Conservation (phyloP, 2,888 invertebrate species). For the Rotaria socialis region DNA sequence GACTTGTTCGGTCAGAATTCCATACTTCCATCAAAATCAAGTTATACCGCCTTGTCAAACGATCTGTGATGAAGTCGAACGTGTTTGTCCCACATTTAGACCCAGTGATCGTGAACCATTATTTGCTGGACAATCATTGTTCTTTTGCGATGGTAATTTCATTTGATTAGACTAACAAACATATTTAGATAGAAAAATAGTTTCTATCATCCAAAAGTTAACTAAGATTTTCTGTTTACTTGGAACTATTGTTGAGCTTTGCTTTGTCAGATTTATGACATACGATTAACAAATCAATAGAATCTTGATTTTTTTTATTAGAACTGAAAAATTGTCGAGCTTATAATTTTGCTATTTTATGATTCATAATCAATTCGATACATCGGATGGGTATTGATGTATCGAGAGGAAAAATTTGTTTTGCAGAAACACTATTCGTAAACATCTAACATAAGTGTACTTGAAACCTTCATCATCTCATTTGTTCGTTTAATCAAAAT, state of each 20-base stretch:
- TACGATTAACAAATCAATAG: not conserved
- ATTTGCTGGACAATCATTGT: slow-evolving; percentile 33
- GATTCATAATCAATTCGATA: not conserved
- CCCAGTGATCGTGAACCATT: slow-evolving; percentile 21
- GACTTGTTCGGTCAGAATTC: slow-evolving; percentile 12
- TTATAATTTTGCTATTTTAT: not conserved
- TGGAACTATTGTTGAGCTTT: not conserved
- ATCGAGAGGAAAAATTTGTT: not conserved
- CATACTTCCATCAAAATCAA: not conserved
- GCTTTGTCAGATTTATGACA: not conserved
- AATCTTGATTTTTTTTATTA: not conserved
- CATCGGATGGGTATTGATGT: not conserved
- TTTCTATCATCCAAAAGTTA: not conserved
- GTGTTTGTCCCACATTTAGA: slow-evolving; percentile 33
- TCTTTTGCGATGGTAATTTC: slow-evolving; percentile 6
- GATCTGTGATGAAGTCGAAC: slow-evolving; percentile 37
- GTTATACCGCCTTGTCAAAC: slow-evolving; percentile 24
- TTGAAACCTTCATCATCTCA: too few species aligned
- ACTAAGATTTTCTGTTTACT: not conserved
- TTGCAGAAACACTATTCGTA: too few species aligned
- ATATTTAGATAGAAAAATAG: not conserved
- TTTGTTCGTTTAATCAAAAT: too few species aligned
- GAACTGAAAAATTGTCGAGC: not conserved
- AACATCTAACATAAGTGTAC: too few species aligned
- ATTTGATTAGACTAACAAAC: not conserved